These are phyloP conservation scores for Limnodromus scolopaceus DNA, from an alignment of 2,797 vertebrate genomes.

Conservation along the genomic window DNA sequence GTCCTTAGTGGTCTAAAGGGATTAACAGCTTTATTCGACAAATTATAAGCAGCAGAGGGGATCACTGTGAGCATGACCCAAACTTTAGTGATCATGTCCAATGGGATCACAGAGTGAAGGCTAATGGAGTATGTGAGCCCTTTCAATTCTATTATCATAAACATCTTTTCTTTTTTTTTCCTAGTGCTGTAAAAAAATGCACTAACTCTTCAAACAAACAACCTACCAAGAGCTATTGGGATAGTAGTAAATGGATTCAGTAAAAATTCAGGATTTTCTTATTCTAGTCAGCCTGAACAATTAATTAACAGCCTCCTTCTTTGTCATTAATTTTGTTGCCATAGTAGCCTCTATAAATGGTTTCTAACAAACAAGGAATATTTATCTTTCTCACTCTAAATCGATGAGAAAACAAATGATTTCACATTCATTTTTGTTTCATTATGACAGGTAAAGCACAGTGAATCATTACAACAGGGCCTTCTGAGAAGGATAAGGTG, in stretches of 20 bases:
- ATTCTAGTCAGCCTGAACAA: not conserved
- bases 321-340: slow-evolving; percentile 46
- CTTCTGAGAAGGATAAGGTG: slow-evolving; percentile 5
- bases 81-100: not conserved
- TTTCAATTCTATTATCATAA: not conserved
- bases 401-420: not conserved
- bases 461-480: slow-evolving; percentile 6
- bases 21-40: not conserved
- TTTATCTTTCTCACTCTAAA: slow-evolving; percentile 20
- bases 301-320: slow-evolving; percentile 58
- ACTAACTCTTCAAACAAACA: slow-evolving; percentile 16
- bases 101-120: not conserved
- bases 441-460: slow-evolving; percentile 45
- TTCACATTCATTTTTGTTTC: slow-evolving; percentile 35
- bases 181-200: not conserved
- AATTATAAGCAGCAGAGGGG: not conserved
- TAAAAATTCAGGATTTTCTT: slow-evolving; percentile 9
- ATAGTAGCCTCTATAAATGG: slow-evolving; percentile 22
- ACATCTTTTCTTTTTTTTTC: not conserved
- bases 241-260: not conserved
- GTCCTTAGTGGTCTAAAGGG: not conserved
- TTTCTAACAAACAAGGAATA: slow-evolving; percentile 48
- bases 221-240: not conserved
- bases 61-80: not conserved
- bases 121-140: not conserved